Base-by-base conservation (phyloP, 2,888 invertebrate species). In the Stenotaenia linearis region DNA sequence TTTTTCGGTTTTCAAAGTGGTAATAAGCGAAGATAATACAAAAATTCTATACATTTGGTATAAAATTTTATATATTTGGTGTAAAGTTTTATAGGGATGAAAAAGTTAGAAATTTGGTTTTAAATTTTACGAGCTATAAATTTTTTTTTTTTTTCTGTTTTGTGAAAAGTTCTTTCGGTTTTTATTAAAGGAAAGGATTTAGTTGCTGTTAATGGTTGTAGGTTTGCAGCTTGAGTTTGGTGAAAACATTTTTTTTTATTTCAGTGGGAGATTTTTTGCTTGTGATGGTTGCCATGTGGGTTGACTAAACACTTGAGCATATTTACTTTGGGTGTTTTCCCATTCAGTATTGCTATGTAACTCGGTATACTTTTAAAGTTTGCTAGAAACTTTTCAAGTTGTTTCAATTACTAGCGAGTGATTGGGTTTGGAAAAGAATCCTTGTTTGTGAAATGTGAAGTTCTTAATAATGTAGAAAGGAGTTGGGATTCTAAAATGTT, bases 101-200 rank as follows among this genome's bases (percentile, higher is more conserved):
- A 18, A 18, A 50, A 23, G 25, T 28, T 45, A 12, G 25, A 25
- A 69, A 69, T 69, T 69, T 25, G 15, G 1, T 69, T 69, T 28
- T 28, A 69, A 69, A 28, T 69, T 69, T 69, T 25, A 69, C n/a
- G 69, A 69, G 69, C 69, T 69, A 28, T 69, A 69, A 69, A 69
- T 18, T 50, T 50, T 50, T 18, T 69, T 69, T 69, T 15, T 69
- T 6, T 25, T 28, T 15, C n/a, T 9, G 23, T 69, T 69, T 10
- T 9, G 9, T 12, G n/a, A 25, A 21, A 25, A 28, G 23, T 69
- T 69, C 10, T 15, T 25, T 15, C 23, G 23, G 69, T 69, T 69
- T 69, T 69, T 69, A 69, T 69, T 69, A 69, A 50, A 69, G 69
- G n/a, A 23, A 28, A 28, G 25, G 69, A 69, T 69, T 69, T 69